A percentile compares a stretch with the other conserved stretches of the same genome.
Conservation (phyloP, 2,797 vertebrate species). For the Scomberomorus guttatus region DNA sequence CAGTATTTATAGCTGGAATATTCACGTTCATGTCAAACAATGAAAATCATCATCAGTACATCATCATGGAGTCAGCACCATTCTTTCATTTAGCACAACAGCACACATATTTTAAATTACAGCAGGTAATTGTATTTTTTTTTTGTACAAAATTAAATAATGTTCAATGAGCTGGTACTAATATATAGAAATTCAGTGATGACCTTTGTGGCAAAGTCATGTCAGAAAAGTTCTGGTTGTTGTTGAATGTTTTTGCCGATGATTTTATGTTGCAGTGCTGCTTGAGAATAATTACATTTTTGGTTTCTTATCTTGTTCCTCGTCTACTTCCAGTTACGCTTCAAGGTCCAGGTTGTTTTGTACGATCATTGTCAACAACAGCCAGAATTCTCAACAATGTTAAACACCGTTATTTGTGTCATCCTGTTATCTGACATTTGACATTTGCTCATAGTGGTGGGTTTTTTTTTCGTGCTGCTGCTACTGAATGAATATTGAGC, state of each 20-base stretch:
- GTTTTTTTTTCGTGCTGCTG: not conserved
- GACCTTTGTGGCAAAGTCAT: no score
- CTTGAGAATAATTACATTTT: not conserved
- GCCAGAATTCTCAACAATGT: not conserved
- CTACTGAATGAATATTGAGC: slow-evolving; percentile 13
- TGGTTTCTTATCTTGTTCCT: not conserved
- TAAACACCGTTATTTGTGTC: not conserved
- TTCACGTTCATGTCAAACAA: not conserved
- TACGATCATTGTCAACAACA: not conserved
- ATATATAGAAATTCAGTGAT: no score
- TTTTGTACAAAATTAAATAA: no score
- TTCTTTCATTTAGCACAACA: no score
- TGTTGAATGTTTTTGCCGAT: no score
- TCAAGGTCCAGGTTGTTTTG: not conserved
- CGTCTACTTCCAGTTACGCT: not conserved
- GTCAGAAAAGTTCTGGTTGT: no score
- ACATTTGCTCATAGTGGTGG: not conserved
- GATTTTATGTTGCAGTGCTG: not conserved
- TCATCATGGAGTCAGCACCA: no score
- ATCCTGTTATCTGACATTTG: not conserved
- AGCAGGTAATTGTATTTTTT: no score
- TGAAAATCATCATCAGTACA: no score
- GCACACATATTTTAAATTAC: no score
- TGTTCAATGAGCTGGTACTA: no score
- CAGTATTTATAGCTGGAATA: not conserved